Base-by-base conservation (phyloP, 2,888 invertebrate species). In the Steinernema scapterisci region DNA sequence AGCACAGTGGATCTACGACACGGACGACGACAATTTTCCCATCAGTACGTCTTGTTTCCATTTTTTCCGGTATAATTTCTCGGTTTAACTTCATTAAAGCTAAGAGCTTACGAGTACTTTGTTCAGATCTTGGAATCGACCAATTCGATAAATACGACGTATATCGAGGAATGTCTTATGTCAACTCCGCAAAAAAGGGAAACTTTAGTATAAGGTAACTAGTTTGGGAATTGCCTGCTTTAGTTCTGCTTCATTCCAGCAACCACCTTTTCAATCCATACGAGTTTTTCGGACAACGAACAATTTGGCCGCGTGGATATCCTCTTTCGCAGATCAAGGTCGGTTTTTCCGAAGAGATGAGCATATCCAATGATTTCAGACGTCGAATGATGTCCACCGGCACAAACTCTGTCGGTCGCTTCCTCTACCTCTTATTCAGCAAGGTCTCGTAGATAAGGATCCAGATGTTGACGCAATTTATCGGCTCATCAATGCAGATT, bases 191-290 rank as follows among this genome's bases (percentile, higher is more conserved):
- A 6, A 27, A 27, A 16, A 63, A 63, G 19, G 48, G 48, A 27
- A 31, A 31, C 31, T 63, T 31, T 31, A 63, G 31, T n/a, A 27
- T 63, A 16, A 63, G 63, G 63, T 63, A 38, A 27, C 38, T 9
- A 3, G 38, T 38, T 38, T 9, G 38, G 3, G 38, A 9, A 6
- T 38, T n/a, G n/a, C n/a, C 38, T 38, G 38, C 3, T 38, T n/a
- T 9, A n/a, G 13, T 31, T 31, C 43, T 5, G 44, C 13, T n/a
- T 16, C 2, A 31, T 31, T 63, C 25, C 63, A 63, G 63, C 38
- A 38, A 63, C 31, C 27, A 63, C 16, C 27, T 63, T 13, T 63
- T 63, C 63, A 63, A 63, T 63, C 63, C 63, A 7, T 63, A 63
- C 38, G 16, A 63, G 16, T 63, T 25, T 27, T 63, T 63, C 63